Evolutionary conservation across 2,888 invertebrate genomes (phyloP), one percentile per base, ranked within the genome.

Genomic region (Xylota sylvarum): DNA sequence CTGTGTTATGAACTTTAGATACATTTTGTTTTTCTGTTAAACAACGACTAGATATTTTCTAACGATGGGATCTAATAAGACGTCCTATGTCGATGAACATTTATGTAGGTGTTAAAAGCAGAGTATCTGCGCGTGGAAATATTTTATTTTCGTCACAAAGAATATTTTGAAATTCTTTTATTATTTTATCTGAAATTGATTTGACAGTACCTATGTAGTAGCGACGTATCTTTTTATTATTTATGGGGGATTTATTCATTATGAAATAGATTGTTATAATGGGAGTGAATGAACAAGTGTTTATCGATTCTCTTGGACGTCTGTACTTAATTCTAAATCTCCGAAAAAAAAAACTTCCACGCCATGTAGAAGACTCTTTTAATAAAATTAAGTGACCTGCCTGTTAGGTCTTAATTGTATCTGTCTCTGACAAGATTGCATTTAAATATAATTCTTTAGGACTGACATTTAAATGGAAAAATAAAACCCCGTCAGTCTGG

Each of bases 91-190:
- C 23, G 32, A 12, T 30, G 12, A 17, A 40, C 10, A n/a, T 55
- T 3, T 9, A 23, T 48, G 65, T 76, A 30, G 67, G 76, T 37
- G 67, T 14, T 14, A 40, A 40, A 43, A 23, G 10, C 48, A 37
- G 35, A 23, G 55, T 46, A 56, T 48, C 35, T 35, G 65, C 56
- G 35, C 14, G 23, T 64, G 55, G 32, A 55, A 74, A 73, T 50
- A 50, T 64, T 48, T 72, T 23, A 72, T 58, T 58, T 69, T 58
- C n/a, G 32, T 19, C 19, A 27, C 3, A 58, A 35, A 35, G 10
- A n/a, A 40, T 55, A 14, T 19, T 65, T 52, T 67, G 0, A 6
- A 35, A 37, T 32, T 35, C 23, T 1, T 23, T 58, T 58, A 2
- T 58, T 58, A 12, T 9, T 35, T 10, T 14, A 56, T 9, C 14